Evolutionary conservation across 1,140 invertebrate genomes (phyloP).

Genomic region (Bombus consobrinus): DNA sequence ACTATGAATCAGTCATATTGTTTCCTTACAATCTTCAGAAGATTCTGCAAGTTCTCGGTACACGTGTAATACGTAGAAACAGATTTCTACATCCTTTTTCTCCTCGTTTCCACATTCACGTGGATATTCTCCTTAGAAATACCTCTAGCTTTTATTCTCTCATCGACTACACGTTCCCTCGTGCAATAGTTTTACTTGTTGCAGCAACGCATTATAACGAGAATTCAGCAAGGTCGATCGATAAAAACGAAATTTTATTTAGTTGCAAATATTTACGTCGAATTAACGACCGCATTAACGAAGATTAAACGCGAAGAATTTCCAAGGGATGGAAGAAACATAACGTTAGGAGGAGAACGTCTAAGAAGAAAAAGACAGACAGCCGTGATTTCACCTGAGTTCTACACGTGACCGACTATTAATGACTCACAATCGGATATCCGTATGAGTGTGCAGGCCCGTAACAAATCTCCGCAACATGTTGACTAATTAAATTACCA

Average conservation of each 20-base stretch:
- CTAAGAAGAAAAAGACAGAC: neutral
- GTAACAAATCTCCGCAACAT: neutral
- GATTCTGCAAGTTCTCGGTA: neutral
- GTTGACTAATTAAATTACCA: constrained; percentile 7
- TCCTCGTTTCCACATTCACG: neutral
- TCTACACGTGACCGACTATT: neutral
- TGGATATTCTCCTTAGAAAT: neutral
- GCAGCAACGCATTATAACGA: neutral
- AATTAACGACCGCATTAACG: neutral
- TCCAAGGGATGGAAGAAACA: neutral
- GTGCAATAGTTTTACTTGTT: too few relatives aligned
- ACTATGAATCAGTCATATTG: neutral
- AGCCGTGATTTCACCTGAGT: constrained; percentile 57
- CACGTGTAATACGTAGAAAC: neutral
- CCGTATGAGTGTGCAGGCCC: constrained; percentile 30
- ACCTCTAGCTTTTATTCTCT: neutral
- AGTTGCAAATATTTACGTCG: neutral
- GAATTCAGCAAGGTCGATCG: neutral
- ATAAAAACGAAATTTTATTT: neutral
- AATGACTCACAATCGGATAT: constrained; percentile 62
- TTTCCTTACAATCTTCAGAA: neutral
- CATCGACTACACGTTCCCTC: neutral
- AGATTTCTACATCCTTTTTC: neutral
- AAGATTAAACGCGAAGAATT: constrained; percentile 25
- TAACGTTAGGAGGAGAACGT: neutral